phyloP scores from a whole-genome alignment of 2,797 vertebrate genomes.

The Gymnodraco acuticeps region DNA sequence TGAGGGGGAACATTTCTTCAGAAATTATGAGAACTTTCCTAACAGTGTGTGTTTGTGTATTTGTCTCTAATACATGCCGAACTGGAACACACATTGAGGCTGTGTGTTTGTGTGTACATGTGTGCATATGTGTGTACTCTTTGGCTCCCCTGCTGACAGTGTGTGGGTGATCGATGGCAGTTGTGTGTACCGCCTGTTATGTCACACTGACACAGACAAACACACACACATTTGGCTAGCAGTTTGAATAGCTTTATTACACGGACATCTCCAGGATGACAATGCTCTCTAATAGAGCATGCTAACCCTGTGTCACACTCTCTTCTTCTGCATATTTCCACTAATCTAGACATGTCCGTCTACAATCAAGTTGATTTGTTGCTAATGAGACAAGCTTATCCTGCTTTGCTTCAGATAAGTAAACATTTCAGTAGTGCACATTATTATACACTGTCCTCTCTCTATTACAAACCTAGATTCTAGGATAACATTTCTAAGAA shows the following conservation, averaged over 20 bases:
- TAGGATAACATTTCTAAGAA: background rate
- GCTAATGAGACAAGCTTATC: constrained; percentile 54
- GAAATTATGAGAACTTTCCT: constrained; percentile 51
- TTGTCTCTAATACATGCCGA: constrained; percentile 52
- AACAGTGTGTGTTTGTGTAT: constrained; percentile 51
- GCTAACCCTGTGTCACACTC: constrained; percentile 67
- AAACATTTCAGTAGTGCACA: constrained; percentile 13
- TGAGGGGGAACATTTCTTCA: constrained; percentile 54
- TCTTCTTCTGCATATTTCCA: constrained; percentile 42
- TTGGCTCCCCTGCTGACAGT: constrained; percentile 78
- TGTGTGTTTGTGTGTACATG: constrained; percentile 45
- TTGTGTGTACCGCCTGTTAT: constrained; percentile 78
- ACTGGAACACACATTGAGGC: constrained; percentile 41
- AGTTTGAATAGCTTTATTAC: constrained; percentile 63
- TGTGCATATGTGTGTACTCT: constrained; percentile 58
- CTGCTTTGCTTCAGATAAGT: constrained; percentile 32
- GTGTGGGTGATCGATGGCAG: constrained; percentile 83
- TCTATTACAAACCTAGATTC: background rate
- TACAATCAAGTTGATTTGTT: constrained; percentile 49
- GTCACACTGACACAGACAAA: constrained; percentile 60
- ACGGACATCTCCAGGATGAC: constrained; percentile 55
- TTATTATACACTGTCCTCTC: background rate
- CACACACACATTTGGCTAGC: constrained; percentile 45
- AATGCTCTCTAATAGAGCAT: constrained; percentile 68
- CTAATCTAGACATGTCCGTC: constrained; percentile 46